phyloP scores from a whole-genome alignment of 2,888 invertebrate genomes.

The Myopa testacea region DNA sequence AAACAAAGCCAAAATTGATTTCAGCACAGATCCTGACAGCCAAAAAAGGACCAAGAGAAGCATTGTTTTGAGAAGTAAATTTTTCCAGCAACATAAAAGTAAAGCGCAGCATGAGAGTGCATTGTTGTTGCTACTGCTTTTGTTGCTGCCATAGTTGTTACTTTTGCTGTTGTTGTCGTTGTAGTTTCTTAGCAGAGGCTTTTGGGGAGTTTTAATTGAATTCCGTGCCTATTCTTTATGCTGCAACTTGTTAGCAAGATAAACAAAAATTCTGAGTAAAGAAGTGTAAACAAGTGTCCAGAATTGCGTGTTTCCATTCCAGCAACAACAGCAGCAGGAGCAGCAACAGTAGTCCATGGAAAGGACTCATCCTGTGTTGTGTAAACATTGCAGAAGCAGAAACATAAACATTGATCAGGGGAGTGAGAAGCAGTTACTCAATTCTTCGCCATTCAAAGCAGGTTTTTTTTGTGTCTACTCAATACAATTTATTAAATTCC shows the following conservation, averaged over 20 bases:
- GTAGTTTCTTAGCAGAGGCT: not conserved
- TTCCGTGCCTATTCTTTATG: not conserved
- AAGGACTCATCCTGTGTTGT: constrained; percentile 47
- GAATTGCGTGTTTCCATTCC: constrained; percentile 6
- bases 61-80: not conserved
- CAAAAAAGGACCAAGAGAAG: constrained; percentile 8
- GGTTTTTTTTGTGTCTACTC: not conserved
- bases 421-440: not conserved
- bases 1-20: constrained; percentile 29
- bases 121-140: not conserved
- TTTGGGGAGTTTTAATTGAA: not conserved
- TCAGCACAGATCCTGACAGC: not conserved
- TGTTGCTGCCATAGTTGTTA: not conserved
- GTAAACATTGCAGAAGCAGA: constrained; percentile 15
- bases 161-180: not conserved
- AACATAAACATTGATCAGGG: not conserved
- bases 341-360: constrained; percentile 51
- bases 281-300: constrained; percentile 11
- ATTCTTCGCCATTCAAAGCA: not conserved
- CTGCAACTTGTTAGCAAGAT: not conserved
- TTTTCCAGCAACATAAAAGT: not conserved
- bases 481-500: not conserved
- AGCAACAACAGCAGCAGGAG: constrained; percentile 17
- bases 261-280: not conserved
- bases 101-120: not conserved